Conservation (phyloP, 2,113 vertebrate species). For the Deroptyus accipitrinus region DNA sequence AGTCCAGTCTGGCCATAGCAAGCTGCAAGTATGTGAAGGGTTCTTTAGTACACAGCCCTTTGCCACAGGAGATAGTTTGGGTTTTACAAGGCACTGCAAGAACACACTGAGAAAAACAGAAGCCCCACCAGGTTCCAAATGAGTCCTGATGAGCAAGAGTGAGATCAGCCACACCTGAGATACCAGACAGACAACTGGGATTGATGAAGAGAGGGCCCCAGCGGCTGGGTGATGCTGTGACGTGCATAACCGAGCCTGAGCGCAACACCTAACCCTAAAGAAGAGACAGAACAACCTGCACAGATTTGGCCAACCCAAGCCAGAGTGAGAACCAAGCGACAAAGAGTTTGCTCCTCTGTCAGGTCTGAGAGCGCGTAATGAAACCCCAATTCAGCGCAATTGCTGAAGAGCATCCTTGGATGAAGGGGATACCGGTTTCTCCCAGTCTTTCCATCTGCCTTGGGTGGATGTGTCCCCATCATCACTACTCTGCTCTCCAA, state of each 20-base stretch:
- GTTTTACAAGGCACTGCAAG: conserved; percentile 66
- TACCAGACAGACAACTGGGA: accelerated
- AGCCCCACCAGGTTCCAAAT: neutral
- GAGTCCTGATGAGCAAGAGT: neutral
- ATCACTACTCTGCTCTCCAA: neutral
- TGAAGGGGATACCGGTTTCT: neutral
- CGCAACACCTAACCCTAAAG: neutral
- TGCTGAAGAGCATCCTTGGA: neutral
- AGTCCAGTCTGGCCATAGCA: neutral
- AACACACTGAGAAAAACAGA: neutral
- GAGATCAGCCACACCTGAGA: neutral
- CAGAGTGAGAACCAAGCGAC: accelerated
- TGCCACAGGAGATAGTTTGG: neutral
- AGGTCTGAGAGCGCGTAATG: accelerated
- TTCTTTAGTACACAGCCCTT: neutral
- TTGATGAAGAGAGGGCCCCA: neutral
- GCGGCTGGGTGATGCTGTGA: neutral
- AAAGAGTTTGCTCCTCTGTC: accelerated
- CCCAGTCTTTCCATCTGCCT: neutral
- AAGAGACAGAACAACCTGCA: neutral
- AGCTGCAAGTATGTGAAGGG: neutral
- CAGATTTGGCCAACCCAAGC: accelerated
- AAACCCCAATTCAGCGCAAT: accelerated
- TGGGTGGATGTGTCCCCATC: neutral
- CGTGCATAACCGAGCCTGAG: accelerated